Base-by-base conservation (phyloP, 2,797 vertebrate species). In the Anas capensis region DNA sequence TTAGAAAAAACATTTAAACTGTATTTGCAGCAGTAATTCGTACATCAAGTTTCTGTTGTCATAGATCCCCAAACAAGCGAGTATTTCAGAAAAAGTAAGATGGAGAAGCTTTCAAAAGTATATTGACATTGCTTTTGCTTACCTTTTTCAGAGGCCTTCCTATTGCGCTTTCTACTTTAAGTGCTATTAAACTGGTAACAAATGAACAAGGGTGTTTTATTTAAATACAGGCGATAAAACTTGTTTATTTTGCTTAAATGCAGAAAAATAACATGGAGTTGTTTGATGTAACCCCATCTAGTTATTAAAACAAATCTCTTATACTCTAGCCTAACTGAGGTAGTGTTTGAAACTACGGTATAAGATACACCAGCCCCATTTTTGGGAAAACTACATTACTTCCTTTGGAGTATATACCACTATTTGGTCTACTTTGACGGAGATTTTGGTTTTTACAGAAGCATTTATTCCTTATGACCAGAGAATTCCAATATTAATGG, bases 391-490 rank as follows among this genome's bases (percentile, higher is more conserved):
- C 92, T 97, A 96, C 88, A 86, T 95, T 85, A 97, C 70, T 96
- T 97, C 97, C 98, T 98, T 97, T 97, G 98, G 97, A 97, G 95
- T 95, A 97, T 97, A 97, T 84, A 98, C 96, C 96, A 97, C 96
- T 97, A 96, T 97, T 97, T 97, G 97, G 97, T 97, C 97, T 97
- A 97, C 54, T 92, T 95, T 97, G 85, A 96, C 65, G 97, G 95
- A 96, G 92, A 95, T 97, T 94, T 97, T 98, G 97, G 97, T 97
- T 98, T 98, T 96, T 97, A 96, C 73, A 96, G 94, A 97, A 95
- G 83, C 90, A 78, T 93, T 97, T 91, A 79, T 86, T 94, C 86
- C 80, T 70, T 88, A 96, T 46, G 77, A 95, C 78, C 91, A 93
- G 92, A 95, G 73, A 97, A 87, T 42, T 88, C 87, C 93, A 97